Percentiles rank a stretch among this genome's conserved stretches.
phyloP scores from a whole-genome alignment of 2,113 vertebrate species.

The Heteronetta atricapilla region DNA sequence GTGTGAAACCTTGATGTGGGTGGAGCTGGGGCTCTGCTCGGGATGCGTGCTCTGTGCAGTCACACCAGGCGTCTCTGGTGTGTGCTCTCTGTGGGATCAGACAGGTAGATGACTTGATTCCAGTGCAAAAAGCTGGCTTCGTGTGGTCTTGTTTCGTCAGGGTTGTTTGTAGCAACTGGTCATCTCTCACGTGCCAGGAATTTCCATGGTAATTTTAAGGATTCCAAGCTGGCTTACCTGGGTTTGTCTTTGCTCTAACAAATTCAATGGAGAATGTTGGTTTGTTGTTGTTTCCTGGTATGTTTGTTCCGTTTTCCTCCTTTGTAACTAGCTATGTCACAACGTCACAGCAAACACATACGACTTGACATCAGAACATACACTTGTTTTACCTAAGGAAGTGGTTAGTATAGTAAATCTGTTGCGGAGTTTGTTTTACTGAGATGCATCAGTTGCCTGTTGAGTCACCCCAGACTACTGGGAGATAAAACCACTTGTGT shows the following conservation, averaged over 20 bases:
- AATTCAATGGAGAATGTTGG: background rate
- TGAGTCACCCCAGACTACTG: background rate
- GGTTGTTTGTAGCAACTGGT: background rate
- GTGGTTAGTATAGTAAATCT: background rate
- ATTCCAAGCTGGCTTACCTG: background rate
- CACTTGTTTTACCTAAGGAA: background rate
- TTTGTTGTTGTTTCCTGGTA: background rate
- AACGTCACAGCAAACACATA: background rate
- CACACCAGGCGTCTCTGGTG: background rate
- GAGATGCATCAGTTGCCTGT: background rate
- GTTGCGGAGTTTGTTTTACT: background rate
- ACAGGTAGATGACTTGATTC: background rate
- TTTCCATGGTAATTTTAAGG: background rate
- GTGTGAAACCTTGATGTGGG: background rate
- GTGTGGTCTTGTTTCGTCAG: background rate
- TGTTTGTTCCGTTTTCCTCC: background rate
- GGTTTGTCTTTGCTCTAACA: background rate
- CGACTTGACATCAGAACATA: background rate
- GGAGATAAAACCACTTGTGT: background rate
- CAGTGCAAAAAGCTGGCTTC: background rate
- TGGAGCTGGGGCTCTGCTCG: background rate
- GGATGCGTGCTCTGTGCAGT: rapidly evolving
- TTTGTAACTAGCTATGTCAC: background rate
- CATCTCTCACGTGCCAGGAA: background rate
- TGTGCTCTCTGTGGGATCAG: background rate